These are phyloP conservation scores for Syngnathus floridae DNA, from an alignment of 2,113 vertebrate genomes.

Conservation along the genomic window DNA sequence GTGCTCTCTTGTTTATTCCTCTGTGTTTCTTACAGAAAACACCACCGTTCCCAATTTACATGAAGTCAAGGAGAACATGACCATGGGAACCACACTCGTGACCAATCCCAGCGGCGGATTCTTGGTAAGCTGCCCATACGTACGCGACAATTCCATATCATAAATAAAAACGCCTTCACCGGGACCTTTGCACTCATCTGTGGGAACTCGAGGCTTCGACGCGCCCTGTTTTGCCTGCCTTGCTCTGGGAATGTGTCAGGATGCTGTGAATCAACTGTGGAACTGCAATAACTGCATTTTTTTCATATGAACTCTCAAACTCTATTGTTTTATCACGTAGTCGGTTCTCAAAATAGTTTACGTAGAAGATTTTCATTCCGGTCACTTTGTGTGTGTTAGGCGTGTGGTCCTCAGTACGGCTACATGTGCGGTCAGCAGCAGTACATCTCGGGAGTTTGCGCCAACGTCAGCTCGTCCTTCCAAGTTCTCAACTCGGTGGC, in stretches of 20 bases:
- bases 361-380: background rate
- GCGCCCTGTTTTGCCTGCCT: constrained; percentile 15
- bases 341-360: background rate
- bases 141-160: constrained; percentile 31
- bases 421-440: constrained; percentile 89
- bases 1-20: constrained; percentile 54
- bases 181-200: constrained; percentile 28
- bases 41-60: constrained; percentile 84
- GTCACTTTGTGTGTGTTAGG: constrained; percentile 68
- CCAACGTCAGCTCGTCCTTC: constrained; percentile 88
- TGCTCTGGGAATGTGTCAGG: constrained; percentile 36
- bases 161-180: constrained; percentile 19
- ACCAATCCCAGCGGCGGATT: constrained; percentile 92
- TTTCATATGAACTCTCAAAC: constrained; percentile 15
- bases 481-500: constrained; percentile 82
- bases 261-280: constrained; percentile 33
- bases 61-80: constrained; percentile 98
- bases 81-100: constrained; percentile 91
- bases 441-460: constrained; percentile 91
- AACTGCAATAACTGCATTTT: background rate
- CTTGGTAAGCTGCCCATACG: constrained; percentile 77
- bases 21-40: constrained; percentile 59
- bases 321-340: background rate
- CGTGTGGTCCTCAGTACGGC: constrained; percentile 93
- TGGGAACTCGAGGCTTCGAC: constrained; percentile 19